Percentiles rank a stretch among this genome's conserved stretches.
phyloP scores from a whole-genome alignment of 2,113 vertebrate genomes.

The Cyphotilapia sp. region DNA sequence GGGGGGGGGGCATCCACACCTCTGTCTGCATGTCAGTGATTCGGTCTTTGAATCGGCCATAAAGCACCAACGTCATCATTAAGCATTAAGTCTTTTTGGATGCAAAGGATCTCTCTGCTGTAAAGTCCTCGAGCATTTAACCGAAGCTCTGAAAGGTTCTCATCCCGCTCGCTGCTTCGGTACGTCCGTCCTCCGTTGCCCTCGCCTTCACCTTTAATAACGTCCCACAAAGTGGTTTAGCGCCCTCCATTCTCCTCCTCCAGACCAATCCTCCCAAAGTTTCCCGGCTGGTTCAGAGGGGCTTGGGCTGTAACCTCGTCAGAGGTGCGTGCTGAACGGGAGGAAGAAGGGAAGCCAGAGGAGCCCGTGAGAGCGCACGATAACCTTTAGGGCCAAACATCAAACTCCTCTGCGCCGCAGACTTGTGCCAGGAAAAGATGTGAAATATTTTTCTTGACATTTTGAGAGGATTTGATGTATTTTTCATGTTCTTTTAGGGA shows the following conservation, averaged over 20 bases:
- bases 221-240: neutral
- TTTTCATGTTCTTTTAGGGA: neutral
- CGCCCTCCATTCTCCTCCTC: neutral
- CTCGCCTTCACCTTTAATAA: neutral
- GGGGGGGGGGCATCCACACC: neutral
- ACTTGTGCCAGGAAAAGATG: neutral
- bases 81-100: neutral
- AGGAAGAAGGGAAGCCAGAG: neutral
- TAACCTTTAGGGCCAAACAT: conserved; percentile 35
- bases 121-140: neutral
- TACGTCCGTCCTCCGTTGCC: neutral
- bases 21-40: neutral
- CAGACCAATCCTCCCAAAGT: neutral
- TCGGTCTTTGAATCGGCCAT: neutral
- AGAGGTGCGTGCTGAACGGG: neutral
- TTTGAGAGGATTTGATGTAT: conserved; percentile 8
- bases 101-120: neutral
- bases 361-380: neutral
- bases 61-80: neutral
- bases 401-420: neutral
- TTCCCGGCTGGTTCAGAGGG: neutral
- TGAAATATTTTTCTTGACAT: conserved; percentile 13
- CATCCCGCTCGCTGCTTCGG: neutral
- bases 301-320: neutral
- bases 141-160: neutral